Base-by-base conservation (phyloP, 2,113 vertebrate species). In the Corythoichthys haematopterus region DNA sequence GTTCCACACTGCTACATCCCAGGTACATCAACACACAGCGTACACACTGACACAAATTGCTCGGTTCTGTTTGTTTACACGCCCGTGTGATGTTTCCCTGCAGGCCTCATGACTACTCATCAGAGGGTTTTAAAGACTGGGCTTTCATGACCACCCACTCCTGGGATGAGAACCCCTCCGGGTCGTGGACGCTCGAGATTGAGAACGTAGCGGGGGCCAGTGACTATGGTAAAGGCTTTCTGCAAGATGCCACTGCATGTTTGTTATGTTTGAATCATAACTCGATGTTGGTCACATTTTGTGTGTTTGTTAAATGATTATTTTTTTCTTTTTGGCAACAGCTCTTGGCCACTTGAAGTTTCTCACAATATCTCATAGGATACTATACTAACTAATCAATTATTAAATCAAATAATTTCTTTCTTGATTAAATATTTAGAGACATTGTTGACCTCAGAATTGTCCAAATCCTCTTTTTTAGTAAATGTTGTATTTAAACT, bases 111-210 rank as follows among this genome's bases (percentile, higher is more conserved):
- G 97, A 99, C 85, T 99, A 95, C 83, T 99, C 97, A 0, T 96
- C 94, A 0, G 97, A 99, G 1, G 97, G 97, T 61, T 99, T 99
- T 82, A 98, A 93, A 0, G 96, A 98, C 88, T 99, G 97, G 97
- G 96, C 96, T 55, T 99, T 99, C 85, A 98, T 99, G 97, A 98
- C 94, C 0, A 99, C 97, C 0, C 97, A 99, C 76, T 96, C 95
- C 0, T 99, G 97, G 97, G 97, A 98, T 0, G 97, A 99, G 83
- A 92, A 95, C 63, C 95, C 96, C 0, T 82, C 78, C 0, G 97
- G 97, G 13, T 87, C 92, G 11, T 99, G 97, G 97, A 91, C 86
- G 33, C 91, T 99, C 73, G 96, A 97, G 88, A 95, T 99, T 0
- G 95, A 98, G 82, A 99, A 98, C 64, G 93, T 94, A 74, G 94